A percentile compares a stretch with the other conserved stretches of the same genome.
These are phyloP conservation scores for Lagocephalus sceleratus DNA, from an alignment of 2,797 vertebrate genomes.

Conservation along the genomic window DNA sequence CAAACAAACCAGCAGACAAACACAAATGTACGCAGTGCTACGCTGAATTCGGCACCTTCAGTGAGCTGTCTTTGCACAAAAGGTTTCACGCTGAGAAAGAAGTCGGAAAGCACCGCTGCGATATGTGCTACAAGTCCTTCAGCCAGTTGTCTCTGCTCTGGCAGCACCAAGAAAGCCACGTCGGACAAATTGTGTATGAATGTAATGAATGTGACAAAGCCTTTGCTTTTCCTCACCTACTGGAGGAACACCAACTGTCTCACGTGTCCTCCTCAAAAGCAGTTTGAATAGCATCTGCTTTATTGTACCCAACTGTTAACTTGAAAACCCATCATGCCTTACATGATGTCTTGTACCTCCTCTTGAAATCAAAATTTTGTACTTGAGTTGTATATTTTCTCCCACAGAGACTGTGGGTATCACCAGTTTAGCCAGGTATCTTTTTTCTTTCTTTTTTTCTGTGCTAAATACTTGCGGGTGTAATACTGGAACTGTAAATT, in stretches of 20 bases:
- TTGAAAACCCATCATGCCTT: conserved; percentile 47
- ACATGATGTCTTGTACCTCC: conserved; percentile 24
- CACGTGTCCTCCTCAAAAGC: conserved; percentile 55
- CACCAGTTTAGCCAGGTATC: conserved; percentile 5
- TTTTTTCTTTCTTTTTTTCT: conserved; percentile 13
- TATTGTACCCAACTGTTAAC: conserved; percentile 9
- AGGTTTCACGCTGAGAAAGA: conserved; percentile 62
- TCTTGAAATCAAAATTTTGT: conserved; percentile 11
- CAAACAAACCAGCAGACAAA: conserved; percentile 1
- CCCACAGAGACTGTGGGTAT: conserved; percentile 3
- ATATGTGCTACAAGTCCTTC: conserved; percentile 83
- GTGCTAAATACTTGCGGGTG: conserved; percentile 34
- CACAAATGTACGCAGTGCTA: conserved; percentile 63
- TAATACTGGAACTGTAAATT: conserved; percentile 24
- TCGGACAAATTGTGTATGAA: conserved; percentile 82
- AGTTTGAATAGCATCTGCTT: conserved; percentile 20
- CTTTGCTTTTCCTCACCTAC: conserved; percentile 78
- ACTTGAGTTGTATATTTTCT: conserved; percentile 9
- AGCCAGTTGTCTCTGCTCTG: conserved; percentile 56
- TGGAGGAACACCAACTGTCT: conserved; percentile 76
- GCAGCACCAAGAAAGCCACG: conserved; percentile 79
- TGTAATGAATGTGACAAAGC: conserved; percentile 83
- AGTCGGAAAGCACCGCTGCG: conserved; percentile 68
- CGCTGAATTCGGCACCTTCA: conserved; percentile 31
- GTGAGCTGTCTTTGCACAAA: conserved; percentile 66